A percentile compares a stretch with the other conserved stretches of the same genome.
These are phyloP conservation scores for Drepana falcataria DNA, from an alignment of 2,888 invertebrate genomes.

Conservation along the genomic window DNA sequence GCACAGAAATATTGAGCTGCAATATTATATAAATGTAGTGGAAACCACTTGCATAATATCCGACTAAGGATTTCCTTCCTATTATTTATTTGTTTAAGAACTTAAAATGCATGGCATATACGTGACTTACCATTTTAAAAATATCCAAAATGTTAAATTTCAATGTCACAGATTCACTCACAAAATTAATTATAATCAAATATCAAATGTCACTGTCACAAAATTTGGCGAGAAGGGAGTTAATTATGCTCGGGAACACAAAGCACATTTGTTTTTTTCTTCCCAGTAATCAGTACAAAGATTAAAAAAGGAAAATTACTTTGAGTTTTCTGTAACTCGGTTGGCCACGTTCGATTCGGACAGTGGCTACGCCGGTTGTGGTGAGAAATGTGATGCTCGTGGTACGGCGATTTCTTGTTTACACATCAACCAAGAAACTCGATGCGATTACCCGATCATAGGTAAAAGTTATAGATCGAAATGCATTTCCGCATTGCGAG, in stretches of 20 bases:
- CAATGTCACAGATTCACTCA: constrained; percentile 52
- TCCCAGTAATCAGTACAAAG: constrained; percentile 7
- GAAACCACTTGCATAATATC: constrained; percentile 14
- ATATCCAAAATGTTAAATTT: constrained; percentile 28
- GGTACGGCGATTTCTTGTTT: constrained; percentile 53
- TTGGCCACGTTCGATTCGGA: constrained; percentile 61
- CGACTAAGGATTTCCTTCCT: not conserved
- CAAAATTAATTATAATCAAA: constrained; percentile 22
- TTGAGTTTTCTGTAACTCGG: constrained; percentile 20
- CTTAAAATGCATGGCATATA: not conserved
- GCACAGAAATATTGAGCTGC: constrained; percentile 24
- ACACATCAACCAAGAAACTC: constrained; percentile 44
- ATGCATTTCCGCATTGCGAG: constrained; percentile 51
- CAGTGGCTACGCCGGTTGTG: constrained; percentile 70
- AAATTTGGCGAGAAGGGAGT: constrained; percentile 29
- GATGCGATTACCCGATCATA: constrained; percentile 46
- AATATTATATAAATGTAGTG: constrained; percentile 6
- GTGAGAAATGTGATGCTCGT: constrained; percentile 4
- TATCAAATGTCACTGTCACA: constrained; percentile 49
- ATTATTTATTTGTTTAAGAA: not conserved
- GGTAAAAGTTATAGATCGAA: constrained; percentile 44
- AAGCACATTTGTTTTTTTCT: constrained; percentile 29
- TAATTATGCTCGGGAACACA: constrained; percentile 37
- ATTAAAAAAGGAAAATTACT: constrained; percentile 6
- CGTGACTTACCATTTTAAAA: constrained; percentile 28